A percentile compares a stretch with the other conserved stretches of the same genome.
Evolutionary conservation across 2,888 invertebrate species (phyloP).

Genomic region (Trachelus tabidus): DNA sequence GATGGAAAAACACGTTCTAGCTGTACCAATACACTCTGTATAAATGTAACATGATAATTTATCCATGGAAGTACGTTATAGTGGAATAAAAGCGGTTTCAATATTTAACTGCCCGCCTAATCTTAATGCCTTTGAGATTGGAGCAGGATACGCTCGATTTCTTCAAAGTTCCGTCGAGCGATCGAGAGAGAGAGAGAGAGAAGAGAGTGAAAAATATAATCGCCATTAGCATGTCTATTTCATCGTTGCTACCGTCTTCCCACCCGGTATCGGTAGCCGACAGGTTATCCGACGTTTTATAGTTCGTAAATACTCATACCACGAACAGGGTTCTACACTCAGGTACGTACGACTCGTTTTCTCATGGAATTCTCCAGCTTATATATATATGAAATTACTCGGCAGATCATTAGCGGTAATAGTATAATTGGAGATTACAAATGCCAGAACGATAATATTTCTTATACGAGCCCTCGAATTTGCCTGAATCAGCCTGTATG

Average conservation of each 20-base stretch:
- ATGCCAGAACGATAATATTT: neutral
- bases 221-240: neutral
- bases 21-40: constrained; percentile 46
- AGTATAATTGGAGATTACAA: neutral
- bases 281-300: neutral
- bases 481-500: neutral
- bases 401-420: neutral
- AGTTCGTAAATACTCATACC: neutral
- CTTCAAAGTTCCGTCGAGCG: neutral
- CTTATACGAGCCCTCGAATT: neutral
- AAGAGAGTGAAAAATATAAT: neutral
- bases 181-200: neutral
- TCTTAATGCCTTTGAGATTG: constrained; percentile 7
- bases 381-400: neutral
- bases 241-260: neutral
- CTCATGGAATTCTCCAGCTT: neutral
- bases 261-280: neutral
- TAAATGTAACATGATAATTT: constrained; percentile 65
- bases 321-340: neutral
- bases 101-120: constrained; percentile 45
- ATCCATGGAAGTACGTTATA: constrained; percentile 61
- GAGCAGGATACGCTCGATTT: neutral
- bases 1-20: neutral
- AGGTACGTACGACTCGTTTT: neutral
- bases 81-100: constrained; percentile 64